These are phyloP conservation scores for Equus quagga DNA, from an alignment of 2,113 vertebrate species.

Conservation along the genomic window DNA sequence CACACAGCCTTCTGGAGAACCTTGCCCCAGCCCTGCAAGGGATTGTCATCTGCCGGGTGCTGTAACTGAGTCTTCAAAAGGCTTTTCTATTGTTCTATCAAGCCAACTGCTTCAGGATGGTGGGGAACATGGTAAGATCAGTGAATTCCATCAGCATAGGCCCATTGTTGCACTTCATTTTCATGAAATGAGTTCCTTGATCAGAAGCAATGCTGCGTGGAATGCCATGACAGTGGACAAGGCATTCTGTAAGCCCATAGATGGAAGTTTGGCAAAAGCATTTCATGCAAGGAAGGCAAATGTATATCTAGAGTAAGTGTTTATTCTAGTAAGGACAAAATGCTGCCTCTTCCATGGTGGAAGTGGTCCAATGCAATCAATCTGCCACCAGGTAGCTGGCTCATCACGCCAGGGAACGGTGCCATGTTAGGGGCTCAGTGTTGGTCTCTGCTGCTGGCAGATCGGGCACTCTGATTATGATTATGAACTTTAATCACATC, in stretches of 20 bases:
- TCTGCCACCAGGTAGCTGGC: background rate
- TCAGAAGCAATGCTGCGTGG: background rate
- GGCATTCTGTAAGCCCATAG: background rate
- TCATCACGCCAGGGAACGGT: background rate
- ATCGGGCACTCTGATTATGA: background rate
- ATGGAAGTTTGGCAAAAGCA: background rate
- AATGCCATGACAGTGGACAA: background rate
- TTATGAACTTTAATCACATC: background rate
- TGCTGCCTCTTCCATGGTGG: background rate
- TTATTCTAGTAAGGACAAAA: background rate
- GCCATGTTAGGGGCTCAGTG: background rate
- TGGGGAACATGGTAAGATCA: background rate
- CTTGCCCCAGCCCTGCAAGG: background rate
- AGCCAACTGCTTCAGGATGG: background rate
- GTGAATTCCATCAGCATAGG: background rate
- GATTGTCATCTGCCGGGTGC: rapidly evolving
- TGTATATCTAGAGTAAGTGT: background rate
- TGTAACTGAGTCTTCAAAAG: background rate
- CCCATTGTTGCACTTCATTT: background rate
- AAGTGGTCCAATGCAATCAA: too few species aligned
- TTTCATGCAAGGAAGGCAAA: background rate
- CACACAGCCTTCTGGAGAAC: background rate
- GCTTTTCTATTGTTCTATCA: background rate
- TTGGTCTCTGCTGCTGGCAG: background rate
- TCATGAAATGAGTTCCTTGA: background rate